Evolutionary conservation across 2,797 vertebrate species (phyloP).

Genomic region (Hippoglossus hippoglossus): DNA sequence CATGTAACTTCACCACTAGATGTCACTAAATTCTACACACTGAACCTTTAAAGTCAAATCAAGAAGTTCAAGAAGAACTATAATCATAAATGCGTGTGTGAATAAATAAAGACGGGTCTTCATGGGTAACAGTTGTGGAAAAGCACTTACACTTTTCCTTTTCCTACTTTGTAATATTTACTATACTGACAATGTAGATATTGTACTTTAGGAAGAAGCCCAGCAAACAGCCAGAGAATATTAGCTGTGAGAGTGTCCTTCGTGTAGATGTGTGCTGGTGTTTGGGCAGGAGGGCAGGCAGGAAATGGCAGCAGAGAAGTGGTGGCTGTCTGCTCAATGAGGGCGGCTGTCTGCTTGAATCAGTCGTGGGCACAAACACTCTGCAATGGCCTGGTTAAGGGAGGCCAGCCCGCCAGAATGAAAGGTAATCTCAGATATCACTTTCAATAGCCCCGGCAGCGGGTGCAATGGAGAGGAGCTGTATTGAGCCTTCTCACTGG

Average conservation of each 20-base stretch:
- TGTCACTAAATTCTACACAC: too few species aligned
- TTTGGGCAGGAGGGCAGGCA: conserved; percentile 74
- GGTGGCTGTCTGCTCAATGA: conserved; percentile 73
- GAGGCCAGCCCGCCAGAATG: conserved; percentile 79
- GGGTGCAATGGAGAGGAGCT: conserved; percentile 76
- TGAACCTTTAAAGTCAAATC: too few species aligned
- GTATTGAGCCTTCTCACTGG: conserved; percentile 81
- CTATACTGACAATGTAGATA: conserved; percentile 13
- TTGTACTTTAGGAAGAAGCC: neutral
- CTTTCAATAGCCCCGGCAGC: conserved; percentile 83
- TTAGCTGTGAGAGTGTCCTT: conserved; percentile 23
- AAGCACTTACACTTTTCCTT: conserved; percentile 1
- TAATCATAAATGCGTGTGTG: too few species aligned
- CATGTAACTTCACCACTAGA: too few species aligned
- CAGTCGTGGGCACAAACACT: conserved; percentile 71
- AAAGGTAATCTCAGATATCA: conserved; percentile 89
- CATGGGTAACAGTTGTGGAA: neutral
- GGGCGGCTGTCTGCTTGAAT: conserved; percentile 86
- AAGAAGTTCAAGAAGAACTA: too few species aligned
- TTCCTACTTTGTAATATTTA: neutral
- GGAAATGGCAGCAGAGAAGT: conserved; percentile 81
- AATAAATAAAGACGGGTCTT: too few species aligned
- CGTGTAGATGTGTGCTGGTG: conserved; percentile 13
- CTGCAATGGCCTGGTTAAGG: conserved; percentile 60
- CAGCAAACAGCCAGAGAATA: conserved; percentile 17